Conservation (phyloP, 2,888 invertebrate species). For the Pyrochroa serraticornis region DNA sequence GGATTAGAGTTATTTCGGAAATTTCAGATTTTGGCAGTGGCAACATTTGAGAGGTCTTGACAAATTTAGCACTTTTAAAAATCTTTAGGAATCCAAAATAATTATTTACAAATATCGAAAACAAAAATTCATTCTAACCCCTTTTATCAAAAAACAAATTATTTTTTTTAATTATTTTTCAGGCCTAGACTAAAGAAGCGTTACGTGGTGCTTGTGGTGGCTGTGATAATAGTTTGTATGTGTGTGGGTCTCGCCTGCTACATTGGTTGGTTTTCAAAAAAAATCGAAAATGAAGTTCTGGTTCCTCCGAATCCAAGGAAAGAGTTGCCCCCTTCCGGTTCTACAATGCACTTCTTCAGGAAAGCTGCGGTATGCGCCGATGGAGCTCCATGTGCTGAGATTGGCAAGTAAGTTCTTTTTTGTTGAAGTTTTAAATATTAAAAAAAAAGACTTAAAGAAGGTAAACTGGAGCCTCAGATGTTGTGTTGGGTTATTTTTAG, state of each 20-base stretch:
- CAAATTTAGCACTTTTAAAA: too few relatives aligned
- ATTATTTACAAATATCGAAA: background rate
- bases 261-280: slow-evolving; percentile 36
- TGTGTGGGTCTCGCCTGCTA: slow-evolving; percentile 41
- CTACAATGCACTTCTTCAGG: slow-evolving; percentile 69
- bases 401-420: slow-evolving; percentile 70
- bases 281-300: slow-evolving; percentile 37
- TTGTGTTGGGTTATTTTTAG: too few relatives aligned
- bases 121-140: too few relatives aligned
- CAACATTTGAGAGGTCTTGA: too few relatives aligned
- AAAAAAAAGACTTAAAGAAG: too few relatives aligned
- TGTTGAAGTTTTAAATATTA: background rate
- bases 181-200: slow-evolving; percentile 38
- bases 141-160: too few relatives aligned
- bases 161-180: slow-evolving; percentile 32
- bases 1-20: too few relatives aligned
- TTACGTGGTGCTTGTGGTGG: slow-evolving; percentile 33
- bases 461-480: too few relatives aligned
- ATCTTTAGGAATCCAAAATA: too few relatives aligned
- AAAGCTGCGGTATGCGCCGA: slow-evolving; percentile 81
- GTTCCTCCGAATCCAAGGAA: slow-evolving; percentile 71
- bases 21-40: too few relatives aligned
- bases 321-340: slow-evolving; percentile 69
- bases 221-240: slow-evolving; percentile 36
- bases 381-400: slow-evolving; percentile 73